Percentiles rank a stretch among this genome's conserved stretches.
Conservation (phyloP, 2,113 vertebrate species). For the Solenodon paradoxus region DNA sequence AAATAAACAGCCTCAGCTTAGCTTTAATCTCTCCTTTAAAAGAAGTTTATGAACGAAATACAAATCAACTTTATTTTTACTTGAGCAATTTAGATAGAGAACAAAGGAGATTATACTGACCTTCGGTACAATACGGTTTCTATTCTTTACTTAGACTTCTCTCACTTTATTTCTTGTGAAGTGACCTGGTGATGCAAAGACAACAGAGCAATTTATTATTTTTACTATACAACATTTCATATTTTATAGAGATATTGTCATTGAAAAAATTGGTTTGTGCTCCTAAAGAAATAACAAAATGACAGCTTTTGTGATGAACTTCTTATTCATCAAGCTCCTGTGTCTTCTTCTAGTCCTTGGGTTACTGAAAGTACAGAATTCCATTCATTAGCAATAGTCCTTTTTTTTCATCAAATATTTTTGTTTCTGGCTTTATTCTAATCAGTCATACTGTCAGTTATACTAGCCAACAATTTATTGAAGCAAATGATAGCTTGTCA, state of each 20-base stretch:
- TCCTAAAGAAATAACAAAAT: slow-evolving; percentile 76
- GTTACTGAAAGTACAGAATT: slow-evolving; percentile 18
- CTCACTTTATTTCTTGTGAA: slow-evolving; percentile 71
- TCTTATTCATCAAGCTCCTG: slow-evolving; percentile 41
- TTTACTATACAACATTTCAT: slow-evolving; percentile 72
- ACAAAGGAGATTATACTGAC: slow-evolving; percentile 58
- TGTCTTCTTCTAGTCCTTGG: not conserved
- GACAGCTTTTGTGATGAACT: slow-evolving; percentile 70
- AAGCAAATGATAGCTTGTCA: slow-evolving; percentile 51
- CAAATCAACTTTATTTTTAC: slow-evolving; percentile 58
- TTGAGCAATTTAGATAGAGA: slow-evolving; percentile 74
- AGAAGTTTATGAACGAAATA: slow-evolving; percentile 9
- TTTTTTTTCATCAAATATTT: slow-evolving; percentile 61
- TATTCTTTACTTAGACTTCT: slow-evolving; percentile 44
- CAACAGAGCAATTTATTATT: slow-evolving; percentile 78
- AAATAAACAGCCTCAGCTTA: not conserved
- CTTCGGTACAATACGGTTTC: slow-evolving; percentile 61
- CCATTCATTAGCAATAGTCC: slow-evolving; percentile 58
- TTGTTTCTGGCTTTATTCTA: slow-evolving; percentile 45
- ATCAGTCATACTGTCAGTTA: slow-evolving; percentile 41
- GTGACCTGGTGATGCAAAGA: slow-evolving; percentile 72
- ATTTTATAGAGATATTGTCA: slow-evolving; percentile 78
- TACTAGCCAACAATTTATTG: slow-evolving; percentile 44
- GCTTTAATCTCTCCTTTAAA: slow-evolving; percentile 12
- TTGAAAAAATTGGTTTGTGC: slow-evolving; percentile 76